Evolutionary conservation across 2,888 invertebrate genomes (phyloP).

Genomic region (Capitulum mitella): DNA sequence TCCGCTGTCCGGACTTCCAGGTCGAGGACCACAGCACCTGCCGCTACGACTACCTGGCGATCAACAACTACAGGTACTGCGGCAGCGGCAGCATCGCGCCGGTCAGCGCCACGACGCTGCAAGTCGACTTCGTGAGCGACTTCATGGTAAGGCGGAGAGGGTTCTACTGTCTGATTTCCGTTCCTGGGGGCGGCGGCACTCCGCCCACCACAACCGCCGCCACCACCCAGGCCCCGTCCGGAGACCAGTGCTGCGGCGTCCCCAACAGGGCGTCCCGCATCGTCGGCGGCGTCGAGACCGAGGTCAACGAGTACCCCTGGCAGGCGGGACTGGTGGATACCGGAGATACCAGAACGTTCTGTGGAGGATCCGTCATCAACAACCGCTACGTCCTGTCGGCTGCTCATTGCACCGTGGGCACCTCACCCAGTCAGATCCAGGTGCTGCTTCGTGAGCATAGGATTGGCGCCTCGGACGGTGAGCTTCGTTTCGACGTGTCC

Average conservation of each 20-base stretch:
- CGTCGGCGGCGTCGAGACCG: neutral
- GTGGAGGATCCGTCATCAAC: neutral
- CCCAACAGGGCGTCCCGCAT: neutral
- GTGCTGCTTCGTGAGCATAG: neutral
- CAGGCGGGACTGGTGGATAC: neutral
- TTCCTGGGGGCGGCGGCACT: neutral
- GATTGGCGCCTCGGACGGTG: neutral
- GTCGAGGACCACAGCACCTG: neutral
- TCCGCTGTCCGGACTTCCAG: neutral
- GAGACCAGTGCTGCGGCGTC: constrained; percentile 5
- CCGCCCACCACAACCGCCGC: neutral
- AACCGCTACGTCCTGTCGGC: neutral
- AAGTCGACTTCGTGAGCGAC: neutral
- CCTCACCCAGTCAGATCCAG: neutral
- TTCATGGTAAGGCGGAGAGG: neutral
- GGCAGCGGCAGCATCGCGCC: neutral
- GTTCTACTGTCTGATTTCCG: neutral
- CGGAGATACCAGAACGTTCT: neutral
- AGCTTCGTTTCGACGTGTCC: neutral
- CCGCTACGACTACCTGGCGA: neutral
- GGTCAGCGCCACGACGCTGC: neutral
- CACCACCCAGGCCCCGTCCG: neutral
- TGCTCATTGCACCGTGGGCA: neutral
- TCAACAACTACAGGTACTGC: neutral
- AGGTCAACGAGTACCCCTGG: constrained; percentile 9